Percentiles rank a stretch among this genome's conserved stretches.
Conservation (phyloP, 2,888 invertebrate genomes). For the Blera fallax region DNA sequence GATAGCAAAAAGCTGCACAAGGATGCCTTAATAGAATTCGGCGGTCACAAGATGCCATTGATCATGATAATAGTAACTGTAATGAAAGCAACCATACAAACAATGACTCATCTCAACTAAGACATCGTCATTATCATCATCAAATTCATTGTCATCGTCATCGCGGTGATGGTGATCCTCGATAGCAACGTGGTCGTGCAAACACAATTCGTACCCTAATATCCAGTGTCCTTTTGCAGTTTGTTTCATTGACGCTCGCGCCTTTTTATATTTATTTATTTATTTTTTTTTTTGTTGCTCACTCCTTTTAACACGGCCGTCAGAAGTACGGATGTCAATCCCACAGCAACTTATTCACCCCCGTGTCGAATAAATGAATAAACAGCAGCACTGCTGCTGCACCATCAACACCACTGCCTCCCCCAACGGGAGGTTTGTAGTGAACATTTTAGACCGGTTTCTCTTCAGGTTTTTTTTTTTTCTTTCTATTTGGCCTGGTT, state of each 20-base stretch:
- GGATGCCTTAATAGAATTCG: conserved; percentile 36
- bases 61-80: background rate
- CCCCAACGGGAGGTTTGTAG: background rate
- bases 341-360: conserved; percentile 37
- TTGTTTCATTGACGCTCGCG: conserved; percentile 33
- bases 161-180: conserved; percentile 28
- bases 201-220: conserved; percentile 28
- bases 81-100: conserved; percentile 18
- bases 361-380: conserved; percentile 34
- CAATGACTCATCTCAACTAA: conserved; percentile 43
- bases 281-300: background rate
- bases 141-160: conserved; percentile 40
- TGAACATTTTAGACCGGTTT: conserved; percentile 9
- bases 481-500: conserved; percentile 58
- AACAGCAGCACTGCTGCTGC: background rate
- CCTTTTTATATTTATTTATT: too few species aligned
- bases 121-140: conserved; percentile 42
- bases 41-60: background rate
- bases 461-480: conserved; percentile 4
- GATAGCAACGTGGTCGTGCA: conserved; percentile 25
- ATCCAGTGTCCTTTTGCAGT: conserved; percentile 46
- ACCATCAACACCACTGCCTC: background rate
- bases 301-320: background rate
- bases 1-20: conserved; percentile 20
- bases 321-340: conserved; percentile 51